Base-by-base conservation (phyloP, 2,888 invertebrate genomes). In the Lordiphosa andalusiaca region DNA sequence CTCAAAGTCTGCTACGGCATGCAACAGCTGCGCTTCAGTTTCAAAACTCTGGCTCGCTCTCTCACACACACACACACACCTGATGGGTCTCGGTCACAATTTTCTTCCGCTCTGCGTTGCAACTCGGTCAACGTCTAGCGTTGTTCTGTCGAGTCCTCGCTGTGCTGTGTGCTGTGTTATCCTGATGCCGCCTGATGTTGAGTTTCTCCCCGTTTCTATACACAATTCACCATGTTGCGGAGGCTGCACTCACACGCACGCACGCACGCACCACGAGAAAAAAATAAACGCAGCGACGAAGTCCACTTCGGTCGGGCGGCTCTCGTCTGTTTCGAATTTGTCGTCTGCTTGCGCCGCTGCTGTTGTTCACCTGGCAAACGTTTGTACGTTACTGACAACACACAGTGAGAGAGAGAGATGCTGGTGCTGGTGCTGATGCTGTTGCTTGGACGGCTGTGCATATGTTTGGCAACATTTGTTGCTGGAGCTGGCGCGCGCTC, bases 111-210 rank as follows among this genome's bases (percentile, higher is more conserved):
- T 47, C 40, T 62, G 63, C 80, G 78, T 65, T 80, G 75, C 82
- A 77, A 75, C 84, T 75, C 82, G 75, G 77, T 80, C 84, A 85
- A 82, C 78, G 75, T 70, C 69, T 75, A 75, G 65, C 75, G 85
- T 69, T 71, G 66, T 71, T 85, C 82, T 84, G 84, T 76, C 61
- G 49, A 55, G 19, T 35, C 41, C 41, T 25, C 16, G 40, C 60
- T 52, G 59, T 21, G 52, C 47, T 38, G 38, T 52, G 59, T 21
- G 52, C 47, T 38, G 38, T 33, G 21, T 38, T 41, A 51, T 51
- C 40, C 51, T 41, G 35, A 30, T 51, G 50, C 40, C 40, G 12
- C 19, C 30, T 39, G 39, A 39, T 51, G 40, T 49, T 49, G 55
- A 30, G 30, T 51, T 49, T 37, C 38, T 49, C 16, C 30, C 30